phyloP scores from a whole-genome alignment of 1,140 invertebrate species.

The Orius insidiosus region DNA sequence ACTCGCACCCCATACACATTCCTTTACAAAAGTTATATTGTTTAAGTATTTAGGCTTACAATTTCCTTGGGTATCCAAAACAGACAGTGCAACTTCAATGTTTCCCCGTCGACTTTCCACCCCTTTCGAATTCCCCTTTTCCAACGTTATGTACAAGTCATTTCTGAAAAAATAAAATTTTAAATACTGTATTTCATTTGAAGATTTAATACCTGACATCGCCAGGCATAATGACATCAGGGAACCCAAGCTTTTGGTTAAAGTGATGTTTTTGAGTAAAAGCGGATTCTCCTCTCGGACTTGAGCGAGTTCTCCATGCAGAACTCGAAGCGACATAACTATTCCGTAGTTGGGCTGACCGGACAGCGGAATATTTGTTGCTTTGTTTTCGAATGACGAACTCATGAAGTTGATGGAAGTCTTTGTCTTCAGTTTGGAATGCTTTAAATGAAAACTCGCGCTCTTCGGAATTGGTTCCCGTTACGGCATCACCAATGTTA shows the following conservation, averaged over 20 bases:
- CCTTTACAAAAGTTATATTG: constrained; percentile 29
- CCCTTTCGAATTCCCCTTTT: constrained; percentile 80
- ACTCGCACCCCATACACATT: constrained; percentile 67
- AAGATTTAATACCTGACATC: constrained; percentile 40
- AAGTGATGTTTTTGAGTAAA: constrained; percentile 62
- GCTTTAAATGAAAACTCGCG: constrained; percentile 53
- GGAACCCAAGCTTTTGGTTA: constrained; percentile 83
- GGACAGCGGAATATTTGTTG: constrained; percentile 62
- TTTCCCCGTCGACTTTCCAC: constrained; percentile 91
- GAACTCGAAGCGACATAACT: constrained; percentile 50
- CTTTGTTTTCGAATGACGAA: constrained; percentile 65
- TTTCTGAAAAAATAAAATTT: constrained; percentile 42
- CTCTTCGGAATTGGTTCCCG: constrained; percentile 29
- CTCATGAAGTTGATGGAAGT: constrained; percentile 77
- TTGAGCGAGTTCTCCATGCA: constrained; percentile 54
- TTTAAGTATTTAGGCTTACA: constrained; percentile 28
- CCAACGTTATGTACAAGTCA: constrained; percentile 80
- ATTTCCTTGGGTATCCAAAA: constrained; percentile 63
- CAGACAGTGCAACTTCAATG: constrained; percentile 65
- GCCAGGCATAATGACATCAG: constrained; percentile 90
- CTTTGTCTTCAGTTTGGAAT: constrained; percentile 75
- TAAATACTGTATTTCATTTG: too few species aligned
- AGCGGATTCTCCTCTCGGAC: constrained; percentile 58
- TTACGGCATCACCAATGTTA: constrained; percentile 23
- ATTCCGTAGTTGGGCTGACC: constrained; percentile 56